A percentile compares a stretch with the other conserved stretches of the same genome.
phyloP scores from a whole-genome alignment of 2,888 invertebrate species.

The Bugulina stolonifera region DNA sequence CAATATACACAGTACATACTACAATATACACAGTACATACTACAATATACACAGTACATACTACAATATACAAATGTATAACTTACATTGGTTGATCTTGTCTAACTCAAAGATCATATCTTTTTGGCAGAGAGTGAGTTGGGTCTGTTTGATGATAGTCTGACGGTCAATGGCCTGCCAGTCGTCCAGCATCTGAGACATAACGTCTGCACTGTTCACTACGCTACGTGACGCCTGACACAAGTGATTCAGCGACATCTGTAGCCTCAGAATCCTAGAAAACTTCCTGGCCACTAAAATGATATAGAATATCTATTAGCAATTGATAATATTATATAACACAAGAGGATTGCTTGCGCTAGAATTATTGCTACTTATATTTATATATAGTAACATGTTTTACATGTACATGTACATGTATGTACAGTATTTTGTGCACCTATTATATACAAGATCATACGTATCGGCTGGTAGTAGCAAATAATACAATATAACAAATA shows the following conservation, averaged over 20 bases:
- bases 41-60: too few species aligned
- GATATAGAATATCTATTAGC: background rate
- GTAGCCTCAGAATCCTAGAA: slow-evolving; percentile 52
- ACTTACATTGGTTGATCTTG: slow-evolving; percentile 25
- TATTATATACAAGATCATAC: too few species aligned
- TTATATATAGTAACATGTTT: too few species aligned
- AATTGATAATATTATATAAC: background rate
- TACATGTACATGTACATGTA: too few species aligned
- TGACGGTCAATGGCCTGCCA: slow-evolving; percentile 54
- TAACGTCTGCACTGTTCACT: slow-evolving; percentile 52
- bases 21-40: too few species aligned
- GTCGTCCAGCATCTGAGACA: slow-evolving; percentile 54
- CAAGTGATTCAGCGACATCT: slow-evolving; percentile 55
- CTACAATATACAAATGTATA: background rate
- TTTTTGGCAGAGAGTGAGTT: slow-evolving; percentile 39
- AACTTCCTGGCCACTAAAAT: slow-evolving; percentile 53
- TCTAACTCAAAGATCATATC: background rate
- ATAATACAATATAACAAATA: too few species aligned
- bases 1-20: too few species aligned
- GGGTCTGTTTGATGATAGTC: slow-evolving; percentile 52
- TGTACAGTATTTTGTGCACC: too few species aligned
- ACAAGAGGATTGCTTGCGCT: too few species aligned
- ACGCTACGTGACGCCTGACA: slow-evolving; percentile 55
- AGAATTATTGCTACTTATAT: too few species aligned
- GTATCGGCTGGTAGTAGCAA: too few species aligned